Evolutionary conservation across 2,888 invertebrate genomes (phyloP).

Genomic region (Mongoloraphidia duomilia): DNA sequence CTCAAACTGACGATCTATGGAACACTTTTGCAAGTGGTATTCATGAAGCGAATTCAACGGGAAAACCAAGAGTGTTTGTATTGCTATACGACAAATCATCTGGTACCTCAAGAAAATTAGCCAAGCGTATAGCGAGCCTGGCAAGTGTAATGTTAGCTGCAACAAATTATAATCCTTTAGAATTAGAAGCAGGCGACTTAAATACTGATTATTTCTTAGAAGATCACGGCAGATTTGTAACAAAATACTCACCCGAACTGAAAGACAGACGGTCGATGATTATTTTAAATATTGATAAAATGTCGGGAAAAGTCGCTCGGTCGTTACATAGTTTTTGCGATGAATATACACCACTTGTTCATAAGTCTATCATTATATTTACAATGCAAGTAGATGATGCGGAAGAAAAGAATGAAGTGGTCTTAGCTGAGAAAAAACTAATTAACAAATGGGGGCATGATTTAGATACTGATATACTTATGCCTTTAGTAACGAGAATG

Average conservation of each 20-base stretch:
- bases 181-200: conserved; percentile 21
- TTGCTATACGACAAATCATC: conserved; percentile 25
- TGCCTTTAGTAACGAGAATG: conserved; percentile 33
- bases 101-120: conserved; percentile 21
- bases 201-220: conserved; percentile 17
- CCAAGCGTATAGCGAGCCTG: conserved; percentile 22
- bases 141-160: conserved; percentile 21
- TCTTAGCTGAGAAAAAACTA: conserved; percentile 26
- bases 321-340: conserved; percentile 44
- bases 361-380: conserved; percentile 29
- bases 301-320: conserved; percentile 27
- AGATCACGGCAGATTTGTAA: conserved; percentile 23
- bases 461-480: conserved; percentile 28
- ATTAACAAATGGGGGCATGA: conserved; percentile 23
- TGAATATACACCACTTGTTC: conserved; percentile 31
- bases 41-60: conserved; percentile 19
- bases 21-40: conserved; percentile 23
- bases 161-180: conserved; percentile 16
- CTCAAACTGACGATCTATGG: conserved; percentile 27
- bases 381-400: conserved; percentile 26
- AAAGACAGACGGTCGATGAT: conserved; percentile 23
- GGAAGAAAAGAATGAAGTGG: conserved; percentile 14
- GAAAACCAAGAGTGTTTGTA: conserved; percentile 27
- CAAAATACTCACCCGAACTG: conserved; percentile 18
- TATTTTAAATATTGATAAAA: conserved; percentile 24